Evolutionary conservation across 2,888 invertebrate genomes (phyloP).

Genomic region (Itoplectis maculator): DNA sequence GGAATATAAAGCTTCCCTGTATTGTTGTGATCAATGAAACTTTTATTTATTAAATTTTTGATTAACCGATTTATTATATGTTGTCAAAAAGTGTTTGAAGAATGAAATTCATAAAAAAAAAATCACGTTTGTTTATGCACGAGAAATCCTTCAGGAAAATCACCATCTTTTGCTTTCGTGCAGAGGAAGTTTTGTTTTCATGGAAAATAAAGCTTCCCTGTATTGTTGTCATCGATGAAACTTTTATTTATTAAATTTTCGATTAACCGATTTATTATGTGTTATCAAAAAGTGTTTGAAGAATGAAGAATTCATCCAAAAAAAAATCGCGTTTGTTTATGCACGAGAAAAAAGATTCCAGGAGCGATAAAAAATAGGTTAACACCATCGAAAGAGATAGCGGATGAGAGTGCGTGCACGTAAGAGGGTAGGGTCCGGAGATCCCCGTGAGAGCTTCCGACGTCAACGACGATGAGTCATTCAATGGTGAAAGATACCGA

Average conservation of each 20-base stretch:
- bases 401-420: slow-evolving; percentile 20
- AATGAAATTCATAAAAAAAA: too few relatives aligned
- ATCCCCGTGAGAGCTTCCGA: slow-evolving; percentile 6
- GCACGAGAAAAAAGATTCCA: neutral
- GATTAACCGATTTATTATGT: neutral
- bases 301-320: too few relatives aligned
- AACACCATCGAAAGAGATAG: slow-evolving; percentile 11
- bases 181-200: too few relatives aligned
- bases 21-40: too few relatives aligned
- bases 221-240: too few relatives aligned
- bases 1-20: too few relatives aligned
- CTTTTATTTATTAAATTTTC: too few relatives aligned
- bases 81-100: neutral
- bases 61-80: neutral
- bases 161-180: neutral
- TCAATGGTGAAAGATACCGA: slow-evolving; percentile 3
- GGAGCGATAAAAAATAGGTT: neutral
- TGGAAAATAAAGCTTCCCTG: too few relatives aligned
- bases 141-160: neutral
- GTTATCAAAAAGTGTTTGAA: neutral
- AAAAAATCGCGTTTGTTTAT: too few relatives aligned
- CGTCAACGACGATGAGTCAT: slow-evolving; percentile 48
- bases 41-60: too few relatives aligned
- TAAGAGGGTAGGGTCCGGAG: slow-evolving; percentile 13
- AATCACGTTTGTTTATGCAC: too few relatives aligned